Evolutionary conservation across 2,888 invertebrate genomes (phyloP).

Genomic region (Corythucha ciliata): DNA sequence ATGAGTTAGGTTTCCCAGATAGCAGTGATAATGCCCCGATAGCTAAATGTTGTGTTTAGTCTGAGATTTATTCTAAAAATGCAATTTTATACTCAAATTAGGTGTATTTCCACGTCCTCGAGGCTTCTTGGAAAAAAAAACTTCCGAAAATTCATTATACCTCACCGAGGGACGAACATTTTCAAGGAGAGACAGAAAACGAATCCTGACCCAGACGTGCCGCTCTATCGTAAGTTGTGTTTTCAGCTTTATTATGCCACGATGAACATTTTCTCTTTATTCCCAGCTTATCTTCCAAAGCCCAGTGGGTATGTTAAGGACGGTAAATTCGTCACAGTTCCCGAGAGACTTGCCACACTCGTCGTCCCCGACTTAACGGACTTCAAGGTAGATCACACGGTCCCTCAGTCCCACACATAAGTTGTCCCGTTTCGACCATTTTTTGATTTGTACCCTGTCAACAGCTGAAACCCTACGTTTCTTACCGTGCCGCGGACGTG

Average conservation of each 20-base stretch:
- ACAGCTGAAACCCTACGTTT: constrained; percentile 85
- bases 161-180: constrained; percentile 59
- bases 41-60: no score
- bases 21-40: no score
- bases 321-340: constrained; percentile 52
- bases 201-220: constrained; percentile 53
- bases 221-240: constrained; percentile 55
- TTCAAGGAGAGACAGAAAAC: constrained; percentile 53
- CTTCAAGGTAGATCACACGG: constrained; percentile 50
- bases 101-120: constrained; percentile 15
- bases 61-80: neutral
- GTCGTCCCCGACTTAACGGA: constrained; percentile 81
- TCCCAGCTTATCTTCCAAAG: constrained; percentile 35
- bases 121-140: constrained; percentile 60
- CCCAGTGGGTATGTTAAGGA: constrained; percentile 45
- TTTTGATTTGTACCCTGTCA: no score
- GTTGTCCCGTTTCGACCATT: neutral
- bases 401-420: neutral
- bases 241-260: no score
- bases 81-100: constrained; percentile 18
- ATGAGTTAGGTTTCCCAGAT: no score
- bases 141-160: constrained; percentile 67
- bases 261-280: constrained; percentile 1
- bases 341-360: constrained; percentile 85
- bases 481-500: constrained; percentile 67